Evolutionary conservation across 2,888 invertebrate species (phyloP), one percentile per base, ranked within the genome.

Genomic region (Drosophila emarginata): DNA sequence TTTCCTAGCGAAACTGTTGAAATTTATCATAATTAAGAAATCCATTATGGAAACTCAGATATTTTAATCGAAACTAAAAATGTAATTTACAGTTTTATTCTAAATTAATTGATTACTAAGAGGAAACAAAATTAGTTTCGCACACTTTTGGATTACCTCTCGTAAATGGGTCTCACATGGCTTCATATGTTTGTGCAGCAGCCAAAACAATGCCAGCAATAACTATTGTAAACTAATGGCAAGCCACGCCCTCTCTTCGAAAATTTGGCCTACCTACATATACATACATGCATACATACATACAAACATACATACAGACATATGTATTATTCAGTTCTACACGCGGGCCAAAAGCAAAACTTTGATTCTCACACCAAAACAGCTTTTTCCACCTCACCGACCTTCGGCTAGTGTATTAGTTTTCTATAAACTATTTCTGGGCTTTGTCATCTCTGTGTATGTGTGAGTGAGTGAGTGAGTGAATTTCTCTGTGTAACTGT

Each of bases 181-280:
- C 2, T 4, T 32, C 32, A 32, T 11, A 32, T 14, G 21, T 21
- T 45, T 45, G 18, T 45, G 21, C 45, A 45, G 36, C n/a, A 57
- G 39, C 59, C 59, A 45, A 51, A 52, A 61, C 60, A 61, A 37
- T 18, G 15, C 50, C 11, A 61, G 36, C 60, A 61, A 61, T 61
- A 32, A 61, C 51, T 51, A 18, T 61, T 61, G 60, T 61, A 61
- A 61, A 61, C 51, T 45, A 61, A 61, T 36, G 51, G 45, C 37
- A 61, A 52, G 36, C 51, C 9, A 45, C 11, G 45, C 18, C 45
- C 12, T 21, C 45, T 45, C 21, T 45, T 32, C 9, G 32, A 32
- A 4, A 45, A 45, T 21, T 21, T 18, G 1, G 12, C 18, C 21
- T 45, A 21, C 11, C 45, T 5, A 7, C 15, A 15, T 14, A n/a